Conservation (phyloP, 2,113 vertebrate species). For the Dascyllus trimaculatus region DNA sequence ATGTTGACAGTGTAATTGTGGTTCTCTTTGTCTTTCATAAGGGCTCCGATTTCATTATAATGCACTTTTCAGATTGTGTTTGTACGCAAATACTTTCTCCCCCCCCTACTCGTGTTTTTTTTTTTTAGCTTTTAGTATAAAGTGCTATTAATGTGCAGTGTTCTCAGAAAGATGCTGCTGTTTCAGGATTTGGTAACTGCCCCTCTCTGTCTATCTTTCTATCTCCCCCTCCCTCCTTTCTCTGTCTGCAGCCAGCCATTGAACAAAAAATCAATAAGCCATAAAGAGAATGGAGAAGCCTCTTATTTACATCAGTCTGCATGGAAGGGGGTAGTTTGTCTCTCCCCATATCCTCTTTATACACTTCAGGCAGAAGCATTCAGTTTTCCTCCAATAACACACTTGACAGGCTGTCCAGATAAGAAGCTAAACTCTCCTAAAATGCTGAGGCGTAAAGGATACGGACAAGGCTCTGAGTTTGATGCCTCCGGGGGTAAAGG, state of each 20-base stretch:
- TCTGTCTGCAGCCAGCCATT: constrained; percentile 48
- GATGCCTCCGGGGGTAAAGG: constrained; percentile 38
- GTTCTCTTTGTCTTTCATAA: not conserved
- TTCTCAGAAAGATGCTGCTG: constrained; percentile 42
- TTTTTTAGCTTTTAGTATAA: not conserved
- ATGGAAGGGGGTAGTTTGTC: constrained; percentile 56
- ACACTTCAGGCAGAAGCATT: constrained; percentile 55
- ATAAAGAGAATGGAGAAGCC: constrained; percentile 70
- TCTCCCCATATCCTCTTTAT: constrained; percentile 53
- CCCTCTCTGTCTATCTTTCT: constrained; percentile 22
- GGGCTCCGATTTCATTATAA: not conserved
- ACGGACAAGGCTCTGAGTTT: constrained; percentile 32
- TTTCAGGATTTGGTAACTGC: constrained; percentile 25
- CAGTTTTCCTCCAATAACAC: constrained; percentile 51
- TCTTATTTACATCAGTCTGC: constrained; percentile 77
- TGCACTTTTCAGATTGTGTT: not conserved
- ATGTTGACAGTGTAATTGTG: constrained; percentile 22
- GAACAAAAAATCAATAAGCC: constrained; percentile 76
- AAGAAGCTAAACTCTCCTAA: constrained; percentile 57
- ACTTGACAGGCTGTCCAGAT: constrained; percentile 58
- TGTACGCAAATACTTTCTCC: not conserved
- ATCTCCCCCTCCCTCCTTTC: constrained; percentile 1
- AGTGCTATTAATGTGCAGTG: not conserved
- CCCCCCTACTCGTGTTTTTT: not conserved
- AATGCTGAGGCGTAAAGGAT: constrained; percentile 47